phyloP scores from a whole-genome alignment of 1,140 invertebrate genomes.

The Odontomachus brunneus region DNA sequence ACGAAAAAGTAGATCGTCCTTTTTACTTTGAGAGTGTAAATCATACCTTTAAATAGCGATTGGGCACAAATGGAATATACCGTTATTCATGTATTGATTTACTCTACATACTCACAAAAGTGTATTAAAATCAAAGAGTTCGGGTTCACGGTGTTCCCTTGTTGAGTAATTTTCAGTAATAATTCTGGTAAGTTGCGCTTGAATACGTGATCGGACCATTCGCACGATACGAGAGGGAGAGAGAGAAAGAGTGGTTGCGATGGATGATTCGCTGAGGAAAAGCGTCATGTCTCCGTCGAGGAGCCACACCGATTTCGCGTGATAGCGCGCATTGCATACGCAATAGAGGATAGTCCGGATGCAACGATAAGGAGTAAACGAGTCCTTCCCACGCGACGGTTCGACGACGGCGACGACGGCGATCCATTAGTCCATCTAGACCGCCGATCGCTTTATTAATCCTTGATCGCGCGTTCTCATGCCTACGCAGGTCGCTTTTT shows the following conservation, averaged over 20 bases:
- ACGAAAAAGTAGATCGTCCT: too few relatives aligned
- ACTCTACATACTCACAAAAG: too few relatives aligned
- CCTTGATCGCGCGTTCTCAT: conserved; percentile 44
- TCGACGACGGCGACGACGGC: not conserved
- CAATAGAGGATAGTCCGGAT: conserved; percentile 17
- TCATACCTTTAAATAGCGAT: too few relatives aligned
- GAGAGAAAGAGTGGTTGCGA: not conserved
- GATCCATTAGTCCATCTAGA: conserved; percentile 30
- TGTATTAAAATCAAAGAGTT: too few relatives aligned
- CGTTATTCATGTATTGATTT: too few relatives aligned
- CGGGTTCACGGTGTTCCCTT: too few relatives aligned
- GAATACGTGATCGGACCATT: conserved; percentile 6
- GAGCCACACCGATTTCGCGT: not conserved
- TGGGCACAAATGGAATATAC: too few relatives aligned
- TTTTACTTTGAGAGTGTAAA: too few relatives aligned
- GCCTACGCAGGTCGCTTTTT: conserved; percentile 31
- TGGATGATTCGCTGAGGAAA: not conserved
- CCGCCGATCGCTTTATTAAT: conserved; percentile 53
- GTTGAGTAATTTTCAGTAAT: too few relatives aligned
- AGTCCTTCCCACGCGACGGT: conserved; percentile 60
- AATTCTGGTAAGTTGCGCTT: not conserved
- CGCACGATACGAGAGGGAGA: not conserved
- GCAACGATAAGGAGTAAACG: conserved; percentile 57
- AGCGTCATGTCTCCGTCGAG: not conserved
- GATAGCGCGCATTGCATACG: not conserved